Percentiles rank a stretch among this genome's conserved stretches.
These are phyloP conservation scores for Dendrolimus punctatus DNA, from an alignment of 1,140 invertebrate species.

Conservation along the genomic window DNA sequence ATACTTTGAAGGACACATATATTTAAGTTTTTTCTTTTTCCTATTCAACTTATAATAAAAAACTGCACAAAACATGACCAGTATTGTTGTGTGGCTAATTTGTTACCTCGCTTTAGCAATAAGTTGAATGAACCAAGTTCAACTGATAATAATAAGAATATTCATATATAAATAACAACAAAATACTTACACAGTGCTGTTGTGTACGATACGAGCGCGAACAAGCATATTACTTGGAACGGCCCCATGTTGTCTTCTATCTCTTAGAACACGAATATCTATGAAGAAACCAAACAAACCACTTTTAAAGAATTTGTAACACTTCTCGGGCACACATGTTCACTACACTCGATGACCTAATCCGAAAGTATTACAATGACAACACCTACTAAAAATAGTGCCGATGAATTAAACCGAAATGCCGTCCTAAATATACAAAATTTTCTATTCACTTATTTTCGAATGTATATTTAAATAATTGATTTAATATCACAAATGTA, in stretches of 20 bases:
- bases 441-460: too few relatives aligned
- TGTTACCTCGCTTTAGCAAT: neutral
- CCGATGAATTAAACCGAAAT: slow-evolving; percentile 34
- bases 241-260: slow-evolving; percentile 55
- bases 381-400: slow-evolving; percentile 70
- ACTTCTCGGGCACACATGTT: slow-evolving; percentile 63
- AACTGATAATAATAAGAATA: slow-evolving; percentile 10
- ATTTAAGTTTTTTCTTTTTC: too few relatives aligned
- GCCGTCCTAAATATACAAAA: slow-evolving; percentile 23
- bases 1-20: too few relatives aligned
- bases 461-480: neutral
- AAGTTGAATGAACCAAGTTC: slow-evolving; percentile 36
- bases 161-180: slow-evolving; percentile 18
- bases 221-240: slow-evolving; percentile 44
- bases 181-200: slow-evolving; percentile 58
- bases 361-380: slow-evolving; percentile 61
- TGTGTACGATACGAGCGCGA: slow-evolving; percentile 46
- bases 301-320: slow-evolving; percentile 42
- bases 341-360: slow-evolving; percentile 67
- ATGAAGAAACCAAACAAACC: slow-evolving; percentile 56
- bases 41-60: too few relatives aligned
- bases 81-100: neutral
- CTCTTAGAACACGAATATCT: slow-evolving; percentile 39
- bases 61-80: neutral
- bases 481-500: slow-evolving; percentile 29